Base-by-base conservation (phyloP, 2,888 invertebrate genomes). In the Pseudococcus jackbeardsleyi region DNA sequence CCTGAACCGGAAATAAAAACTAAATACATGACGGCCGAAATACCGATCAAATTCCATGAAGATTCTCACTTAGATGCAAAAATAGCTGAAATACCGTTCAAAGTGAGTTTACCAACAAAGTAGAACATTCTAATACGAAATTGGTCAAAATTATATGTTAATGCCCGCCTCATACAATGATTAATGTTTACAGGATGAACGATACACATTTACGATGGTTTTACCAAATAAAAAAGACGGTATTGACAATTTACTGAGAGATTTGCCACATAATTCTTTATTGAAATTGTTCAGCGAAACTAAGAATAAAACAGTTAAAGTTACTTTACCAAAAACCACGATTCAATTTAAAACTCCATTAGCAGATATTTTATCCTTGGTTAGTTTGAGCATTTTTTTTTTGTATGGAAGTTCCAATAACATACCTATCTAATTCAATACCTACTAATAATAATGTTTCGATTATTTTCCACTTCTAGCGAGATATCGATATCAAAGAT, bases 41-140 rank as follows among this genome's bases (percentile, higher is more conserved):
- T 94, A 15, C 92, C 91, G 22, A 95, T 94, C 91, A 93, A 93
- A 90, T 94, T 94, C 89, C 94, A 93, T 1, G 92, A 93, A 42
- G 90, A 95, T 64, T 92, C 93, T 1, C 93, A 93, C 12, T 91
- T 96, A 11, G 94, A 95, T 90, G 94, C 95, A 46, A 93, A 94
- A 90, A 94, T 94, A 79, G 92, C 96, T 46, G 94, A 95, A 90
- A 91, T 96, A 88, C 96, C 96, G 19, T 96, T 96, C 90, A 93
- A 94, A 91, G 96, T 96, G 92, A 92, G 33, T 12, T 33, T 12
- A 26, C 54, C 22, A 19, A n/a, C n/a, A n/a, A n/a, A 33, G 26
- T 33, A 33, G 1, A 33, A 33, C 26, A 33, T 33, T 2, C 26
- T 33, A 33, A 33, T 2, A 33, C 3, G 26, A 33, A 3, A 33